Conservation (phyloP, 2,888 invertebrate genomes). For the Litoditis marina region DNA sequence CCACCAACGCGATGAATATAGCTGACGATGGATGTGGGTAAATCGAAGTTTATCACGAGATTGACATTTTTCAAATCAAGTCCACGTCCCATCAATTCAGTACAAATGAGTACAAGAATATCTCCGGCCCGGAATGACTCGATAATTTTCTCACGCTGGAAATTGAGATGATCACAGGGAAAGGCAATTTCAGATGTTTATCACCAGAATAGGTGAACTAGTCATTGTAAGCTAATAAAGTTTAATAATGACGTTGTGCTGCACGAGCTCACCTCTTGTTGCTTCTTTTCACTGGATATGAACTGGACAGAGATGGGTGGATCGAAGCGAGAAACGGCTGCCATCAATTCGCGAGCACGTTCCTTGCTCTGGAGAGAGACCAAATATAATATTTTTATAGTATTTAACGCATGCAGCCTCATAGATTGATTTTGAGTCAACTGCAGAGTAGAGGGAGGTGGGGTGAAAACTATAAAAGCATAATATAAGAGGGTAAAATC, state of each 20-base stretch:
- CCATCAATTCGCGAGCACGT: slow-evolving; percentile 85
- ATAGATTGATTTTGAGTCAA: no score
- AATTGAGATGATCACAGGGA: slow-evolving; percentile 30
- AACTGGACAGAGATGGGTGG: slow-evolving; percentile 41
- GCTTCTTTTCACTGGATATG: slow-evolving; percentile 50
- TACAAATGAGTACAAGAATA: slow-evolving; percentile 93
- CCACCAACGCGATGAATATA: slow-evolving; percentile 80
- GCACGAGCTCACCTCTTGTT: slow-evolving; percentile 39
- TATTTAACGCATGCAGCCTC: no score
- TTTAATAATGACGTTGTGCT: no score
- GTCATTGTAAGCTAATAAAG: no score
- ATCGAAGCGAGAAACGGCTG: slow-evolving; percentile 72
- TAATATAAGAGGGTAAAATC: no score
- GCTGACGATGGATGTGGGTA: slow-evolving; percentile 82
- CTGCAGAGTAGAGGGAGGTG: no score
- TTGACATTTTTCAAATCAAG: slow-evolving; percentile 95
- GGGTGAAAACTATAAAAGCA: no score
- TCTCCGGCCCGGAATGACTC: slow-evolving; percentile 84
- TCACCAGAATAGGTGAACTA: slow-evolving; percentile 27
- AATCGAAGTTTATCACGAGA: slow-evolving; percentile 93
- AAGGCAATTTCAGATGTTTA: slow-evolving; percentile 12
- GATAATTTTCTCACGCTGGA: slow-evolving; percentile 84
- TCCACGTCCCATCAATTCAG: slow-evolving; percentile 92
- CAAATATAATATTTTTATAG: no score
- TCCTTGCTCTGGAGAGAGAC: slow-evolving; percentile 73